Conservation (phyloP, 64 coral and sea anemone genomes). For the Trachythela sp. region DNA sequence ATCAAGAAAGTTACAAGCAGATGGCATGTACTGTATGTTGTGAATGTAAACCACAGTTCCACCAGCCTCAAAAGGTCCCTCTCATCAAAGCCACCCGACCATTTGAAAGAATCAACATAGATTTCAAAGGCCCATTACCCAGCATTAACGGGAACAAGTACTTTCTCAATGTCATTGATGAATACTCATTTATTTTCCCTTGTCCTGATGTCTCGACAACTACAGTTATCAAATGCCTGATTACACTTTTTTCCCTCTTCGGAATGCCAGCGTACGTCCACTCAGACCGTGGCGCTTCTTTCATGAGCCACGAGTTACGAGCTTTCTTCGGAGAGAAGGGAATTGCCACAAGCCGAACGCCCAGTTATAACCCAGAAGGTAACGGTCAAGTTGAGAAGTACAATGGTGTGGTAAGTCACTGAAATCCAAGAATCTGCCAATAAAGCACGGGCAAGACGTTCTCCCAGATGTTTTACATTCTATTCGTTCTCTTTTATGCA, state of each 20-base stretch:
- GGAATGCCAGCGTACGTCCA: conserved; percentile 61
- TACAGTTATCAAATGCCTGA: conserved; percentile 50
- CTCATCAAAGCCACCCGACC: conserved; percentile 16
- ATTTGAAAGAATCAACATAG: not conserved
- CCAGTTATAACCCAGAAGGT: conserved; percentile 54
- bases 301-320: conserved; percentile 42
- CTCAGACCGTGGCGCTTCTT: conserved; percentile 48
- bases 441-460: conserved; percentile 34
- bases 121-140: conserved; percentile 21
- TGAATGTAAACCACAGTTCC: conserved; percentile 20
- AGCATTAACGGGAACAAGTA: conserved; percentile 29
- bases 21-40: conserved; percentile 3
- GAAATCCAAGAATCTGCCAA: conserved; percentile 45
- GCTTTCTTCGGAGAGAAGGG: conserved; percentile 43
- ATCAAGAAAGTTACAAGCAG: conserved; percentile 32
- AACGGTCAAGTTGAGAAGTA: conserved; percentile 32
- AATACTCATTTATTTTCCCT: conserved; percentile 9
- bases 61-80: not conserved
- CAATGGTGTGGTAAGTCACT: conserved; percentile 40
- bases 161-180: conserved; percentile 19
- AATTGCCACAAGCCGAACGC: conserved; percentile 42
- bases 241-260: conserved; percentile 49
- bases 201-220: conserved; percentile 51
- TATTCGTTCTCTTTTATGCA: conserved; percentile 40
- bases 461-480: conserved; percentile 52